Percentiles rank a stretch among this genome's conserved stretches.
Evolutionary conservation across 1,140 invertebrate genomes (phyloP).

Genomic region (Rhagoletis zephyria): DNA sequence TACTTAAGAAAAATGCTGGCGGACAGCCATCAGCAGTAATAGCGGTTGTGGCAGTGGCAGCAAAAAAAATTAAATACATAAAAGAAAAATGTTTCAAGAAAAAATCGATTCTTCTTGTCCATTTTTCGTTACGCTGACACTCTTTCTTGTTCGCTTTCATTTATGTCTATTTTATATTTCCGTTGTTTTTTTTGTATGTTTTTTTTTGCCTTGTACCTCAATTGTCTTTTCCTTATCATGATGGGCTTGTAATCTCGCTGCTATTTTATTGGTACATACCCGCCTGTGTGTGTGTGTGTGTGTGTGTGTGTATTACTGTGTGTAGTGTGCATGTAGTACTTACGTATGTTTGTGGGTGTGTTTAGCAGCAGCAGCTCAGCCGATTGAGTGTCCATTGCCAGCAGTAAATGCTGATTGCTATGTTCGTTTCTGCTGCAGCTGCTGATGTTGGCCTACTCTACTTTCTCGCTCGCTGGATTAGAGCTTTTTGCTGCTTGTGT

Average conservation of each 20-base stretch:
- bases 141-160: not conserved
- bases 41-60: not conserved
- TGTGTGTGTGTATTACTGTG: not conserved
- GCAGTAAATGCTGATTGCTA: slow-evolving; percentile 36
- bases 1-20: not conserved
- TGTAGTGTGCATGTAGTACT: not conserved
- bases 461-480: slow-evolving; percentile 37
- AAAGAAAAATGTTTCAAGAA: not conserved
- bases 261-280: slow-evolving; percentile 11
- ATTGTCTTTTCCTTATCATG: slow-evolving; percentile 32
- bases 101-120: slow-evolving; percentile 40
- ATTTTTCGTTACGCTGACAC: not conserved
- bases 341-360: not conserved
- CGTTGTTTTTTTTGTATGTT: not conserved
- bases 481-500: slow-evolving; percentile 9
- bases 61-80: not conserved
- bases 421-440: not conserved
- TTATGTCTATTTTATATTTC: not conserved
- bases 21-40: not conserved
- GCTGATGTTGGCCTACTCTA: slow-evolving; percentile 50
- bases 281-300: not conserved
- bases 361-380: not conserved
- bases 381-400: slow-evolving; percentile 44
- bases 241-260: slow-evolving; percentile 18
- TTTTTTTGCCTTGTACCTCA: not conserved